Conservation (phyloP, 2,888 invertebrate genomes). For the Agrotis segetum region DNA sequence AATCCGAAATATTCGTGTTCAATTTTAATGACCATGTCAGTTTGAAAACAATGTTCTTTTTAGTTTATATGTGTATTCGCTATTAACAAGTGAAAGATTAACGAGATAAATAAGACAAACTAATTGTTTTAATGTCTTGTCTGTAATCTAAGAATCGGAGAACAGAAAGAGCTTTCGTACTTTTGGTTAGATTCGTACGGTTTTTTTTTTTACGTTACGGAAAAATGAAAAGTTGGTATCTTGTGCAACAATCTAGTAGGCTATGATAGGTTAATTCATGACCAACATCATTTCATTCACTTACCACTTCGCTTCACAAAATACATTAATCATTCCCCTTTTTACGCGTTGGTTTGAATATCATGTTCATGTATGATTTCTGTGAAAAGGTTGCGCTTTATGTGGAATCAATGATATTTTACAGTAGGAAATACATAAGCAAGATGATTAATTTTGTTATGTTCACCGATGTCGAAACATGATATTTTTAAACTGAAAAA, state of each 20-base stretch:
- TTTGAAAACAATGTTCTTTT: too few relatives aligned
- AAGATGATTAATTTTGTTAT: slow-evolving; percentile 13
- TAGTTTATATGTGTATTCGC: neutral
- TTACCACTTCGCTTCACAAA: neutral
- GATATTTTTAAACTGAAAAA: slow-evolving; percentile 1
- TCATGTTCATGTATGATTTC: slow-evolving; percentile 12
- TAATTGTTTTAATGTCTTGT: too few relatives aligned
- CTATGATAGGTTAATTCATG: too few relatives aligned
- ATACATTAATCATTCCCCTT: slow-evolving; percentile 10
- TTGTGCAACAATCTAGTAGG: neutral
- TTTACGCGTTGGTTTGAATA: slow-evolving; percentile 31
- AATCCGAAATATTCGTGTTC: too few relatives aligned
- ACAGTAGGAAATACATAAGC: neutral
- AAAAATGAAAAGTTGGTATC: neutral
- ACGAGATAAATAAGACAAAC: neutral
- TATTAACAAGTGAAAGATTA: neutral
- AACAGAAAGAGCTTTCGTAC: too few relatives aligned
- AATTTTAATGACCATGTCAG: too few relatives aligned
- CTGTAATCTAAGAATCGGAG: too few relatives aligned
- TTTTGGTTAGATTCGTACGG: neutral
- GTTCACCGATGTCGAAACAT: neutral
- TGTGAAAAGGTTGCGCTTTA: neutral
- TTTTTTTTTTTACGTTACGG: neutral
- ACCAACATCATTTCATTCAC: slow-evolving; percentile 12
- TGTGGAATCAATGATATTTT: slow-evolving; percentile 10